Conservation (phyloP, 2,888 invertebrate genomes). For the Dendrolimus houi region DNA sequence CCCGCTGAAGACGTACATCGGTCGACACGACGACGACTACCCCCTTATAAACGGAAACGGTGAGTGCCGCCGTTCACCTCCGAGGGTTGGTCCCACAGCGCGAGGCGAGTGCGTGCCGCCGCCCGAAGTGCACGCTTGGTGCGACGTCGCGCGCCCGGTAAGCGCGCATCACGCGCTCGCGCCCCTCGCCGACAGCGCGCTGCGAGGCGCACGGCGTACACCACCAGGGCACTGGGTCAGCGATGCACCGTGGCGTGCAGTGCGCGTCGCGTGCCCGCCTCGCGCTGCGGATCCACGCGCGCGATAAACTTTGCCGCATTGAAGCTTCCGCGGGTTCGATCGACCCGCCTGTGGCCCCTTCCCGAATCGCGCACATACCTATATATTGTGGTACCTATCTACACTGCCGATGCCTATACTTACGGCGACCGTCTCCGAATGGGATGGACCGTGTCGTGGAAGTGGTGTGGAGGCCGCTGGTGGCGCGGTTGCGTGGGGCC, state of each 20-base stretch:
- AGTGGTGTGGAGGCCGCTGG: conserved; percentile 4
- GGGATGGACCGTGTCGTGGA: background rate
- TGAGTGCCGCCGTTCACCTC: conserved; percentile 42
- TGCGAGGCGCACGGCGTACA: conserved; percentile 19
- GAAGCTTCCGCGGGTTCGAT: conserved; percentile 53
- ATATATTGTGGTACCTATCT: conserved; percentile 16
- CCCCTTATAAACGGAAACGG: conserved; percentile 87
- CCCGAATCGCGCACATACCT: conserved; percentile 30
- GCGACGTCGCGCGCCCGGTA: conserved; percentile 13
- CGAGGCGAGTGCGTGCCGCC: background rate
- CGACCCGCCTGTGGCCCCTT: conserved; percentile 46
- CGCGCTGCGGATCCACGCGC: conserved; percentile 19
- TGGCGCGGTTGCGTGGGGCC: conserved; percentile 10
- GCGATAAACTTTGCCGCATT: conserved; percentile 57
- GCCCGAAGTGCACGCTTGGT: conserved; percentile 1
- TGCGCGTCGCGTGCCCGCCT: conserved; percentile 10
- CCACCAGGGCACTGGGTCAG: conserved; percentile 4
- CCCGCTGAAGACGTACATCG: conserved; percentile 90
- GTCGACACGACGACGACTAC: conserved; percentile 88
- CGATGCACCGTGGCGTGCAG: conserved; percentile 4
- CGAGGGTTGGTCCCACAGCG: background rate
- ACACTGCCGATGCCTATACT: background rate
- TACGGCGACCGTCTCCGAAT: background rate
- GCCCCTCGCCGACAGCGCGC: background rate
- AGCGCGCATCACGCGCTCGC: conserved; percentile 21